These are phyloP conservation scores for Drosophila flavopinicola DNA, from an alignment of 2,888 invertebrate species.

Conservation along the genomic window DNA sequence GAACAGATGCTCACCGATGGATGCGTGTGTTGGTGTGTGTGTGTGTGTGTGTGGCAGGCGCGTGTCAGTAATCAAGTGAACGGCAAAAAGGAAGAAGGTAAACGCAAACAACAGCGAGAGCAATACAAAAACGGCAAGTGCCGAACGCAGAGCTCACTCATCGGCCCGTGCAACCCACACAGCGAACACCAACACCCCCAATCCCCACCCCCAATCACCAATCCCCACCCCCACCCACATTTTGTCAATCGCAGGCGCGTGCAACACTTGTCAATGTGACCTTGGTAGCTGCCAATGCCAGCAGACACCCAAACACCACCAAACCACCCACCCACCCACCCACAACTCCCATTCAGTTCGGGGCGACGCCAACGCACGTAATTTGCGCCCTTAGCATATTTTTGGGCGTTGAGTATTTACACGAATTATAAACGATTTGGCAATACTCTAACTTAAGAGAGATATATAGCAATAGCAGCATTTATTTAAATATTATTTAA, in stretches of 20 bases:
- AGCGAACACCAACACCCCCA: neutral
- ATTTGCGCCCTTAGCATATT: constrained; percentile 65
- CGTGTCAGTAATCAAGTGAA: constrained; percentile 73
- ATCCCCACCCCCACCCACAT: neutral
- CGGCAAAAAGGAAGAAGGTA: constrained; percentile 39
- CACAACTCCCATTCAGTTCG: neutral
- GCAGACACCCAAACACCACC: constrained; percentile 25
- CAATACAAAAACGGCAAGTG: constrained; percentile 44
- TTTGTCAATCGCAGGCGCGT: constrained; percentile 65
- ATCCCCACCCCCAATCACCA: too few relatives aligned
- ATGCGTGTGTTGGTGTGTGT: constrained; percentile 2
- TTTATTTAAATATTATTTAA: neutral
- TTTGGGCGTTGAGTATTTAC: constrained; percentile 35
- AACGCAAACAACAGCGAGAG: constrained; percentile 34
- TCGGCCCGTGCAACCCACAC: constrained; percentile 2
- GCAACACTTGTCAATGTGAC: constrained; percentile 80
- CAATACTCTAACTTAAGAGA: constrained; percentile 1
- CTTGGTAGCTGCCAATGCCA: constrained; percentile 71
- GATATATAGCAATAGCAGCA: neutral
- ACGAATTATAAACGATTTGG: neutral
- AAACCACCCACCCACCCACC: too few relatives aligned
- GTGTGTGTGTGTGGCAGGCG: constrained; percentile 45
- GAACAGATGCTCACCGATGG: neutral
- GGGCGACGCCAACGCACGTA: constrained; percentile 25
- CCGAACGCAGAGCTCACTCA: constrained; percentile 45